Evolutionary conservation across 2,888 invertebrate species (phyloP), one percentile per base, ranked within the genome.

Genomic region (Drosophila prostipennis): DNA sequence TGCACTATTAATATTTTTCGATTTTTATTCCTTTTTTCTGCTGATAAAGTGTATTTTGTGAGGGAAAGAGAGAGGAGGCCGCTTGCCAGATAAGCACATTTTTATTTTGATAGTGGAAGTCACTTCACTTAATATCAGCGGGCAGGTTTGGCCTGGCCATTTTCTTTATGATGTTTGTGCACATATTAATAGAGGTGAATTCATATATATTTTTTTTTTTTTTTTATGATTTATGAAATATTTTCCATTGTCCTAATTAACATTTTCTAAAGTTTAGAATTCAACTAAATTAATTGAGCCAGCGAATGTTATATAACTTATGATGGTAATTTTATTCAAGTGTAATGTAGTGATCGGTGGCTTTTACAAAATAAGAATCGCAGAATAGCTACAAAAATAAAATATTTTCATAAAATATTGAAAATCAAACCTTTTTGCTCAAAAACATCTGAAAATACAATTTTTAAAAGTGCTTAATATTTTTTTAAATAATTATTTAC

Each of bases 41-140:
- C 78, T 85, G 80, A 85, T 80, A 82, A 82, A 75, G 71, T 67
- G 46, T 54, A 52, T 79, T 72, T 69, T 14, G 57, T 19, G 3
- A 40, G 46, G 43, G 42, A 19, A 49, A 52, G 29, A n/a, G 42
- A 65, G 19, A 26, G 40, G 16, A 40, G 13, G 23, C 19, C 36
- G 40, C 23, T 16, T 54, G 59, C 61, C 59, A 65, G 85, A 80
- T 85, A 82, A 85, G 85, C 74, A 54, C 26, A 69, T 55, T 73
- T 57, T 45, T 40, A 52, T 64, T 53, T 34, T 48, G 68, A 61
- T 71, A 61, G 55, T 54, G 56, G 26, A 46, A 16, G 59, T 69
- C 37, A 60, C 43, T 49, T 69, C 37, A 60, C 43, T 49, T 29
- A 29, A 45, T 65, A 53, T 65, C 52, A 65, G 65, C 16, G 8